Evolutionary conservation across 92 coral and sea anemone species (phyloP).

Genomic region (Phenganax subtilis): DNA sequence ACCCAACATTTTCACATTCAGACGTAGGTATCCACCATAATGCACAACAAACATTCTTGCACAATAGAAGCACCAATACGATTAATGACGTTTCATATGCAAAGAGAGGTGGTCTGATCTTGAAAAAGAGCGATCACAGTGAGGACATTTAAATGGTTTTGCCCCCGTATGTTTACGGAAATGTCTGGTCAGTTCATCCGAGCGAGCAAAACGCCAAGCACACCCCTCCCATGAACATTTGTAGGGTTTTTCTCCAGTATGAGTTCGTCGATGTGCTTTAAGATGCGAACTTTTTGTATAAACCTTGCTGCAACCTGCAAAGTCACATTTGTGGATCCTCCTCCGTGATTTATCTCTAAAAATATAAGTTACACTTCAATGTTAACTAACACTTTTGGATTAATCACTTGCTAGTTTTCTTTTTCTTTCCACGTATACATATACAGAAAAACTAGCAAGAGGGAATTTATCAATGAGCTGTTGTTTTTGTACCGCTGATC

Average conservation of each 20-base stretch:
- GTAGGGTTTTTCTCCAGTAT: slow-evolving; percentile 98
- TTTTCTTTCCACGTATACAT: too few relatives aligned
- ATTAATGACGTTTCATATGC: slow-evolving; percentile 98
- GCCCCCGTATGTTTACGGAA: slow-evolving; percentile 99
- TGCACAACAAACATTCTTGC: background rate
- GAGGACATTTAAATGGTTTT: slow-evolving; percentile 94
- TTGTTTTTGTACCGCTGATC: too few relatives aligned
- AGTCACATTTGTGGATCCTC: slow-evolving; percentile 91
- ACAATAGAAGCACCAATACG: slow-evolving; percentile 11
- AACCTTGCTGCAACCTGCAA: slow-evolving; percentile 97
- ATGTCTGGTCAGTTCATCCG: slow-evolving; percentile 99
- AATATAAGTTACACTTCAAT: too few relatives aligned
- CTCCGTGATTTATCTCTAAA: slow-evolving; percentile 50
- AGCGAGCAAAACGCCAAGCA: slow-evolving; percentile 96
- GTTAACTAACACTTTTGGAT: too few relatives aligned
- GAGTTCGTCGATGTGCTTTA: slow-evolving; percentile 96
- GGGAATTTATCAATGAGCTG: too few relatives aligned
- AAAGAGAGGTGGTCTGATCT: slow-evolving; percentile 97
- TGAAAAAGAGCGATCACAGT: slow-evolving; percentile 96
- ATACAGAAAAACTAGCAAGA: too few relatives aligned
- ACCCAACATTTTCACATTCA: too few relatives aligned
- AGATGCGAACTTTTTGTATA: slow-evolving; percentile 99
- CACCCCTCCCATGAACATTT: slow-evolving; percentile 99
- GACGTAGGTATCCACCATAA: too few relatives aligned
- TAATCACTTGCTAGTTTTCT: too few relatives aligned